These are phyloP conservation scores for Micronycteris hirsuta DNA, from an alignment of 2,113 vertebrate genomes.

Conservation along the genomic window DNA sequence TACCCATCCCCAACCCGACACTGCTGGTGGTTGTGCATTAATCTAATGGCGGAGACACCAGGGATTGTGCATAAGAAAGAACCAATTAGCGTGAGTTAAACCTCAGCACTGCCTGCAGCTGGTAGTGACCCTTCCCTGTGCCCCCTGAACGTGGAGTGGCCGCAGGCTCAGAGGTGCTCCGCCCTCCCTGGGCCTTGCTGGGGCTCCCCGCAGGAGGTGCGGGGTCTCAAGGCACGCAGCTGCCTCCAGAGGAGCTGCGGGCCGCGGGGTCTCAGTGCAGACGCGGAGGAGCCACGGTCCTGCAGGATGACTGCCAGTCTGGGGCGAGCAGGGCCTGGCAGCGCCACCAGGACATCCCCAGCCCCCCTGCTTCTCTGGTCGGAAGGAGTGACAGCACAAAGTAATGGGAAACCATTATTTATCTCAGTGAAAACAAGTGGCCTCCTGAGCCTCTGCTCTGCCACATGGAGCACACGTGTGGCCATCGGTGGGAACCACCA, in stretches of 20 bases:
- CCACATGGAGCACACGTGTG: not conserved
- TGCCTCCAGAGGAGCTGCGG: not conserved
- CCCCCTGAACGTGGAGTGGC: no score
- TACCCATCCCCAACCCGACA: not conserved
- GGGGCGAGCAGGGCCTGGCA: not conserved
- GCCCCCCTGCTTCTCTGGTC: not conserved
- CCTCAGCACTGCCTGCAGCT: accelerated
- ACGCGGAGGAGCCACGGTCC: not conserved
- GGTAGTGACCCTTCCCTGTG: no score
- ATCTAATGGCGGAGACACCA: no score
- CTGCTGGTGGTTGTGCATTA: no score
- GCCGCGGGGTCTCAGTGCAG: not conserved
- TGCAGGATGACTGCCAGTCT: not conserved
- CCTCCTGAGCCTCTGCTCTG: not conserved
- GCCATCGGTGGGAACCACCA: not conserved
- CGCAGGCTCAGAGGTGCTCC: no score
- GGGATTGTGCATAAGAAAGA: accelerated
- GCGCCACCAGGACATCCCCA: no score
- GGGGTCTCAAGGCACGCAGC: not conserved
- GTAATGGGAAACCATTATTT: not conserved
- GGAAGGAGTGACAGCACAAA: not conserved
- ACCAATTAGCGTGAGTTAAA: accelerated
- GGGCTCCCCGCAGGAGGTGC: not conserved
- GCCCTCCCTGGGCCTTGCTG: no score
- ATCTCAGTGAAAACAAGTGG: not conserved